phyloP scores from a whole-genome alignment of 2,113 vertebrate genomes.

The Oxyura jamaicensis region DNA sequence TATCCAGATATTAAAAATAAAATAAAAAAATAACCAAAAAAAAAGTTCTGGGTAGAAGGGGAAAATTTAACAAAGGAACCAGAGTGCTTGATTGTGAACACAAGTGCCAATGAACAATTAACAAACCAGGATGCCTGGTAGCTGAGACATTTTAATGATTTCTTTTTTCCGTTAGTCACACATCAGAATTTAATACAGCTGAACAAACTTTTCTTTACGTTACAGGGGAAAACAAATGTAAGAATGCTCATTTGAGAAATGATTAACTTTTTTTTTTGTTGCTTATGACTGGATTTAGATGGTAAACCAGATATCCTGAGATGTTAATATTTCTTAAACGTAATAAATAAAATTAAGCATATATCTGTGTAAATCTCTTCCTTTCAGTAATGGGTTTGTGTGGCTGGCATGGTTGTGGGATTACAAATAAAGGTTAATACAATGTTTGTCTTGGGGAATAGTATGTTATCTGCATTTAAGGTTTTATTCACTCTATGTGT shows the following conservation, averaged over 20 bases:
- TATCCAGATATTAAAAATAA: conserved; percentile 2
- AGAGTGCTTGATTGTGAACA: conserved; percentile 67
- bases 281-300: conserved; percentile 81
- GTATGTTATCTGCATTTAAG: neutral
- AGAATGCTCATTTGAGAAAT: conserved; percentile 78
- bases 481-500: neutral
- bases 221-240: conserved; percentile 69
- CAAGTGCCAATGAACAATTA: conserved; percentile 72
- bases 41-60: conserved; percentile 28
- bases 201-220: conserved; percentile 72
- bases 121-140: conserved; percentile 72
- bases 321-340: conserved; percentile 83
- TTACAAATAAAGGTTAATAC: neutral
- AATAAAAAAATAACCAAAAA: neutral
- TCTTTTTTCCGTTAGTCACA: conserved; percentile 61
- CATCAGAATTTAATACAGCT: conserved; percentile 60
- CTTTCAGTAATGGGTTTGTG: conserved; percentile 50
- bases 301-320: conserved; percentile 77
- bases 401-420: neutral
- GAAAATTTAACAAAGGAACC: conserved; percentile 53
- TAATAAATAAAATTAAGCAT: conserved; percentile 83
- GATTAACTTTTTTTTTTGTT: conserved; percentile 80
- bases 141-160: conserved; percentile 59
- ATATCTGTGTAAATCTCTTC: conserved; percentile 60
- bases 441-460: neutral